These are phyloP conservation scores for Ptyas mucosa DNA, from an alignment of 2,113 vertebrate species.

Conservation along the genomic window DNA sequence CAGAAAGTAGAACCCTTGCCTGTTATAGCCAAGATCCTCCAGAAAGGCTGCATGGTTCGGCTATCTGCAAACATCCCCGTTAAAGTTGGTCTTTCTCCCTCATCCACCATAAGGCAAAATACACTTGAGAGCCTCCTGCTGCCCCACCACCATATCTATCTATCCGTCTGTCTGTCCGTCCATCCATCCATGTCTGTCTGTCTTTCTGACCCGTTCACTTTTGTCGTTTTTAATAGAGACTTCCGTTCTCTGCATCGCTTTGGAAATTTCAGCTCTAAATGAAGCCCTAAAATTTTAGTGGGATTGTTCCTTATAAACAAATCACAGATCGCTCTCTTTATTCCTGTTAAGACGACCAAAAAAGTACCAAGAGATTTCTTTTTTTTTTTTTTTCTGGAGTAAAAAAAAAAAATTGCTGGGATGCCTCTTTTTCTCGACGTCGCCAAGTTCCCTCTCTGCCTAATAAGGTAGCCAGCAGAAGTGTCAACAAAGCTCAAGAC, in stretches of 20 bases:
- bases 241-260: neutral
- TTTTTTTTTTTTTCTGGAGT: no score
- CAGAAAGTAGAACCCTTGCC: neutral
- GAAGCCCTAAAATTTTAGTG: neutral
- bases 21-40: neutral
- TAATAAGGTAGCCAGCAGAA: neutral
- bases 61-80: neutral
- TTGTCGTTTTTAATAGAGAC: neutral
- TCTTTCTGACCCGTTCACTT: neutral
- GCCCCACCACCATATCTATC: no score
- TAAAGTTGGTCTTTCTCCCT: neutral
- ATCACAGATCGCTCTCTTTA: neutral
- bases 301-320: neutral
- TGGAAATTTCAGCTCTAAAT: neutral
- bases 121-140: neutral
- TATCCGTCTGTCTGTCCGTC: no score
- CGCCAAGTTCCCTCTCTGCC: neutral
- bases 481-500: neutral
- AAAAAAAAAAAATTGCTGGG: neutral
- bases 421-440: neutral
- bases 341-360: neutral
- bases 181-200: accelerated
- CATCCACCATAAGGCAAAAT: neutral
- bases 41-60: neutral
- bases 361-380: neutral